These are phyloP conservation scores for Eurystomus glaucurus DNA, from an alignment of 2,797 vertebrate species.

Conservation along the genomic window DNA sequence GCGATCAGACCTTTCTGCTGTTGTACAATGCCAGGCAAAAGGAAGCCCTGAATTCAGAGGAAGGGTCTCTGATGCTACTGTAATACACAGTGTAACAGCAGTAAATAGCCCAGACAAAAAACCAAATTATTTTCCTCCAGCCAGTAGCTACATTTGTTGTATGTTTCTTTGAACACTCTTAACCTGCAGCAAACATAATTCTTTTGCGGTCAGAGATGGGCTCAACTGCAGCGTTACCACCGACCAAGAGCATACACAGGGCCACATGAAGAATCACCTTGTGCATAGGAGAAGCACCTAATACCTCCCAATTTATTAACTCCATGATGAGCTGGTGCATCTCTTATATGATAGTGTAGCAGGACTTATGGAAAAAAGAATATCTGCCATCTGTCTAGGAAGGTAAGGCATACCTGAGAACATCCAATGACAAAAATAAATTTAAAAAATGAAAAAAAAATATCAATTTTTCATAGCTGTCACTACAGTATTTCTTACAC, in stretches of 20 bases:
- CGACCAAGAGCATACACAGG: rapidly evolving
- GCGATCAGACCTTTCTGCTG: background rate
- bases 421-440: background rate
- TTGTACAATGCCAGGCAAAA: background rate
- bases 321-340: rapidly evolving
- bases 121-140: background rate
- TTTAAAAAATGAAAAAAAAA: background rate
- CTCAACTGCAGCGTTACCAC: background rate
- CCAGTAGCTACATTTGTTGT: background rate
- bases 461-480: background rate
- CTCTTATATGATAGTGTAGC: rapidly evolving
- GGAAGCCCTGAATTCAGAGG: background rate
- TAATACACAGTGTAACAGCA: background rate
- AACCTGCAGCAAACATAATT: background rate
- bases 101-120: background rate
- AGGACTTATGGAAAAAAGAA: background rate
- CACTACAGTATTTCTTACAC: background rate
- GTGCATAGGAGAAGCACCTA: background rate
- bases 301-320: background rate
- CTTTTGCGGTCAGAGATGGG: background rate
- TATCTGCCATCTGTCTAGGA: background rate
- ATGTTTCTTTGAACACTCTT: background rate
- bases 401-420: background rate
- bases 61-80: background rate
- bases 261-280: rapidly evolving